Evolutionary conservation across 2,113 vertebrate genomes (phyloP).

Genomic region (Vidua macroura): DNA sequence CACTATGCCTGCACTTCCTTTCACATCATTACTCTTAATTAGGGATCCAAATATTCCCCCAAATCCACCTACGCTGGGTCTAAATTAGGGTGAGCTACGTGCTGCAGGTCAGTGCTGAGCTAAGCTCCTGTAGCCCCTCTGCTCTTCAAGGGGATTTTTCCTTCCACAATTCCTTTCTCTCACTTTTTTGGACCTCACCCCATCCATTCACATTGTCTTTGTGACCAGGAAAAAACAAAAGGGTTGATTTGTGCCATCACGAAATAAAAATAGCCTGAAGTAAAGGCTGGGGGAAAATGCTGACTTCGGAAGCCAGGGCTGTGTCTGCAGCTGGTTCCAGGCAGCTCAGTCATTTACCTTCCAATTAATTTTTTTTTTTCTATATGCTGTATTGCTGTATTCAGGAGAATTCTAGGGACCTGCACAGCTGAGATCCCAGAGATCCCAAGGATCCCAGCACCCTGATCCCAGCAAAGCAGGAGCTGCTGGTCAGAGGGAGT

Average conservation of each 20-base stretch:
- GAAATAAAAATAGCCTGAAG: background rate
- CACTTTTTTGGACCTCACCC: background rate
- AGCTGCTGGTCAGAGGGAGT: background rate
- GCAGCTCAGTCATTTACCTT: background rate
- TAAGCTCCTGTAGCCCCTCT: background rate
- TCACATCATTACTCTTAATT: background rate
- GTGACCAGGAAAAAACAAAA: background rate
- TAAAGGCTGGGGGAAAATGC: background rate
- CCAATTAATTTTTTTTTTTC: background rate
- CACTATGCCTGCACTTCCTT: slow-evolving; percentile 39
- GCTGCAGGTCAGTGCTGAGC: slow-evolving; percentile 16
- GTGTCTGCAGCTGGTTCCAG: background rate
- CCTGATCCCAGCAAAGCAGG: background rate
- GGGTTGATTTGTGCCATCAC: background rate
- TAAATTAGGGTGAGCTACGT: slow-evolving; percentile 40
- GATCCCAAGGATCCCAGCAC: background rate
- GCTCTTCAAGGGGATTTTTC: background rate
- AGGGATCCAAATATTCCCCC: background rate
- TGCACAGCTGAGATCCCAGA: background rate
- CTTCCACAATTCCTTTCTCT: background rate
- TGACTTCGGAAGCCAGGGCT: background rate
- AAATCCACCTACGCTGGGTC: background rate
- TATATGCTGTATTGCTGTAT: background rate
- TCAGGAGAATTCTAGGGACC: background rate
- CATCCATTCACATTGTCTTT: background rate